A percentile compares a stretch with the other conserved stretches of the same genome.
Evolutionary conservation across 1,140 invertebrate genomes (phyloP).

Genomic region (Atopsyche davidsoni): DNA sequence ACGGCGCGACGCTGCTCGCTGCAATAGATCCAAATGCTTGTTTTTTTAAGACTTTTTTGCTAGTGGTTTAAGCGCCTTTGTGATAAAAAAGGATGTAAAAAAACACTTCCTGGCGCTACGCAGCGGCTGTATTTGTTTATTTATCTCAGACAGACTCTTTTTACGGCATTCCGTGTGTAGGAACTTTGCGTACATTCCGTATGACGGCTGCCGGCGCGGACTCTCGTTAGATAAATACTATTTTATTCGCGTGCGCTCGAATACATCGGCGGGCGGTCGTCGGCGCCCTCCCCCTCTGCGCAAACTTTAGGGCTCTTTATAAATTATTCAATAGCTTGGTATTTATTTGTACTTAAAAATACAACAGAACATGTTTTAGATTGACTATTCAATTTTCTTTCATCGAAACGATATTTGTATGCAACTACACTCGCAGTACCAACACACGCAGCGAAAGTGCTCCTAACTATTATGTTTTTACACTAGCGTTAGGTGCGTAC

Average conservation of each 20-base stretch:
- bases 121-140: conserved; percentile 29
- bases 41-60: conserved; percentile 28
- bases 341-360: too few species aligned
- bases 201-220: neutral
- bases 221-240: conserved; percentile 13
- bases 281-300: too few species aligned
- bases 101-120: conserved; percentile 29
- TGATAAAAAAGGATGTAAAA: conserved; percentile 28
- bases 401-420: too few species aligned
- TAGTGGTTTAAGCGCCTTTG: conserved; percentile 19
- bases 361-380: too few species aligned
- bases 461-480: too few species aligned
- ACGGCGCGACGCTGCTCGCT: neutral
- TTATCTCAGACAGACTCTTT: conserved; percentile 22
- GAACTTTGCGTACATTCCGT: conserved; percentile 4
- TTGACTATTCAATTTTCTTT: too few species aligned
- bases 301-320: too few species aligned
- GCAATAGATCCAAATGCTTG: conserved; percentile 1
- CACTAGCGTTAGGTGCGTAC: too few species aligned
- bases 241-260: conserved; percentile 9
- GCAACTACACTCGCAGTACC: too few species aligned
- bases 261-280: conserved; percentile 11
- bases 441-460: too few species aligned
- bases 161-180: conserved; percentile 22
- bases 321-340: too few species aligned